These are phyloP conservation scores for Drosophila simulans DNA, from an alignment of 1,140 invertebrate species.

Conservation along the genomic window DNA sequence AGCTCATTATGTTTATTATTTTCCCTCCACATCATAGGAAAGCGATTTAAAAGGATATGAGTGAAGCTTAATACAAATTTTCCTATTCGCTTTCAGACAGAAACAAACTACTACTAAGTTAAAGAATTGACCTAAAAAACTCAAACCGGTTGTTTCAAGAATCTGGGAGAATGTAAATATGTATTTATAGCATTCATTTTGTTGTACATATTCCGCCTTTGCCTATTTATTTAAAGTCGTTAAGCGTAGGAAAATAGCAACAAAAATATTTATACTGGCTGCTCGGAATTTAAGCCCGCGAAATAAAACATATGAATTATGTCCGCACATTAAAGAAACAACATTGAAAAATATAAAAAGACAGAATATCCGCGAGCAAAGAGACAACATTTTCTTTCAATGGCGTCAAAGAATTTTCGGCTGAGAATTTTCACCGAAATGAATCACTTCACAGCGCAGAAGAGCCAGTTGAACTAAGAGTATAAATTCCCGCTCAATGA, in stretches of 20 bases:
- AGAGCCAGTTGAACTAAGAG: neutral
- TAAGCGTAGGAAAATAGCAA: slow-evolving; percentile 31
- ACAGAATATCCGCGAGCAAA: slow-evolving; percentile 6
- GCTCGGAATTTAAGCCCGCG: slow-evolving; percentile 62
- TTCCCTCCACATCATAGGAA: neutral
- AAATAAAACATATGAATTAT: slow-evolving; percentile 83
- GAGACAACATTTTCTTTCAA: slow-evolving; percentile 27
- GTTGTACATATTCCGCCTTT: slow-evolving; percentile 20
- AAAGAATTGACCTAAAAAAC: neutral
- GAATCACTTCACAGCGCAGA: slow-evolving; percentile 41
- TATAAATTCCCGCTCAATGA: slow-evolving; percentile 59
- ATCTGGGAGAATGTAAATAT: neutral
- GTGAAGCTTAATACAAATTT: too few species aligned
- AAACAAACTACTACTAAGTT: too few species aligned
- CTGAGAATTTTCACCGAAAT: slow-evolving; percentile 37
- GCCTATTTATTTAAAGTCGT: slow-evolving; percentile 57
- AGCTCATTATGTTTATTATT: slow-evolving; percentile 19
- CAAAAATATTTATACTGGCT: slow-evolving; percentile 45
- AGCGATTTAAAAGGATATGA: neutral
- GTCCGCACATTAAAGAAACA: slow-evolving; percentile 55
- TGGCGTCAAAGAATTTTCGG: slow-evolving; percentile 42
- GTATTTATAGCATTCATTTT: neutral
- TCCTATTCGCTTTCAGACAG: too few species aligned
- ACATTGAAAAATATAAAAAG: slow-evolving; percentile 20
- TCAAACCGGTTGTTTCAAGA: neutral